Percentiles rank a stretch among this genome's conserved stretches.
Conservation (phyloP, 37 sponge, comb jelly and placozoan species). For the Chondrosia reniformis region DNA sequence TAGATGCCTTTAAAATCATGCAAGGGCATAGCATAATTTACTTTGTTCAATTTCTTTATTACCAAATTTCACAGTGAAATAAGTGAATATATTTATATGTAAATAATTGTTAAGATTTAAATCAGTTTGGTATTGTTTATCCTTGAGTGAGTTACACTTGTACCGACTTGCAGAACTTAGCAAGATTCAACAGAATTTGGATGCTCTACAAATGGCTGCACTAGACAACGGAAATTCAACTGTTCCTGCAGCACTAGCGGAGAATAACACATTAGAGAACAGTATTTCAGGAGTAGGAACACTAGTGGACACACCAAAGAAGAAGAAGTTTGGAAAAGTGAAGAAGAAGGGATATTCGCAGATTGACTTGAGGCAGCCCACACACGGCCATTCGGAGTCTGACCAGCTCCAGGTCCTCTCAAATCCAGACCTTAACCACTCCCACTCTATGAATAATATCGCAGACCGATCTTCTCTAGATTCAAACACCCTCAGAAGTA, state of each 20-base stretch:
- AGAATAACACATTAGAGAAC: too few relatives aligned
- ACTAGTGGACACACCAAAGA: conserved; percentile 4
- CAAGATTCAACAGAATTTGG: not conserved
- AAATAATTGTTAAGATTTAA: too few relatives aligned
- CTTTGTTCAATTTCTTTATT: too few relatives aligned
- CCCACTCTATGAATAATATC: conserved; percentile 9
- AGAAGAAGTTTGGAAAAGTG: conserved; percentile 13
- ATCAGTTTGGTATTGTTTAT: too few relatives aligned
- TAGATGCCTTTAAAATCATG: too few relatives aligned
- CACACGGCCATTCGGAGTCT: too few relatives aligned
- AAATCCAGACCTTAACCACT: not conserved
- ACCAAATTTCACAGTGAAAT: too few relatives aligned
- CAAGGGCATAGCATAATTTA: too few relatives aligned
- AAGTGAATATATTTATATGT: too few relatives aligned
- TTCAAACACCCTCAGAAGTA: not conserved
- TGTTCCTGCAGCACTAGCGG: not conserved
- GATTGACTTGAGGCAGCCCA: not conserved
- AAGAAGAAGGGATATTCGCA: not conserved
- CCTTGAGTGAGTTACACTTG: too few relatives aligned
- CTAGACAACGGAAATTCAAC: not conserved
- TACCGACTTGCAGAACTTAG: not conserved
- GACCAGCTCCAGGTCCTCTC: not conserved
- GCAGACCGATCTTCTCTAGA: not conserved
- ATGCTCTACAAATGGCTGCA: not conserved
- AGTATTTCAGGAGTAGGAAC: not conserved